These are phyloP conservation scores for Microcebus lehilahytsara DNA, from an alignment of 2,113 vertebrate genomes.

Conservation along the genomic window DNA sequence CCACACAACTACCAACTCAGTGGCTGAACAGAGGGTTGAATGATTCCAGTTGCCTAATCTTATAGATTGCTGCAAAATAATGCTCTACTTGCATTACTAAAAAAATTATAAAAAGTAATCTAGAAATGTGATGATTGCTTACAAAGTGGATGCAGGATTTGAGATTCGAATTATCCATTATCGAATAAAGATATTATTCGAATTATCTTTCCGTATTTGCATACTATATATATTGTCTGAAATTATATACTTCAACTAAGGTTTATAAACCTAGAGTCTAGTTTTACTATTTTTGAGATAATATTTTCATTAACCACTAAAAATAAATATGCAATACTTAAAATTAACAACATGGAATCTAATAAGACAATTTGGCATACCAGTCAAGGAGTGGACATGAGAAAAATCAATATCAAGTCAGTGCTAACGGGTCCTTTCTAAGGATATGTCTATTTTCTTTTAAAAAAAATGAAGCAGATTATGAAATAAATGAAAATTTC, in stretches of 20 bases:
- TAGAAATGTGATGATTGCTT: background rate
- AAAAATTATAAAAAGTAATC: background rate
- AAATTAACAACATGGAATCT: background rate
- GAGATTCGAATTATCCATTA: background rate
- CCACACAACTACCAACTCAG: fast-evolving
- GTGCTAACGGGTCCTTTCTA: background rate
- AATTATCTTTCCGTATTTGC: background rate
- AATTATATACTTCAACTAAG: background rate
- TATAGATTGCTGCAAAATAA: background rate
- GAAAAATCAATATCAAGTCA: background rate
- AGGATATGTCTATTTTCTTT: background rate
- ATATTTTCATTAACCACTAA: background rate
- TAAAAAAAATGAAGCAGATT: background rate
- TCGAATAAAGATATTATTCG: background rate
- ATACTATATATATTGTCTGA: background rate
- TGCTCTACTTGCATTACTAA: background rate
- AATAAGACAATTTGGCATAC: background rate
- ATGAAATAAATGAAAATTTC: background rate
- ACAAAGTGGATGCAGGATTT: background rate
- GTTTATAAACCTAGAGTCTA: background rate
- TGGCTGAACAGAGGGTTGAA: background rate
- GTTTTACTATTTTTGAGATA: background rate
- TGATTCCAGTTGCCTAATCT: background rate
- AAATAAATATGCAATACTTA: background rate
- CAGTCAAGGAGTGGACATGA: background rate